phyloP scores from a whole-genome alignment of 2,113 vertebrate species.

The Corapipo altera region DNA sequence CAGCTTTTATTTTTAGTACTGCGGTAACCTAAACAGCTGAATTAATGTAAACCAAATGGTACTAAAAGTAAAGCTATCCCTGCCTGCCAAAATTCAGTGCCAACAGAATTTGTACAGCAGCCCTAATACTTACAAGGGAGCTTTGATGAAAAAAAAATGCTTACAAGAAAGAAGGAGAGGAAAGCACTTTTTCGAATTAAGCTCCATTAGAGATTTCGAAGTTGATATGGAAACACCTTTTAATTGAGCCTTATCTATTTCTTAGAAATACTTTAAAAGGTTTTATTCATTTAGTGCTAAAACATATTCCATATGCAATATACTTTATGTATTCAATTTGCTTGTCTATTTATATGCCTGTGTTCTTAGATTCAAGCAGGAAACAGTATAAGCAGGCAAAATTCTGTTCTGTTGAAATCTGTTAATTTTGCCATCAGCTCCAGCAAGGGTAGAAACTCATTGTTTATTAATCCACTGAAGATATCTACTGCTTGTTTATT shows the following conservation, averaged over 20 bases:
- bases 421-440: not conserved
- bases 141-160: not conserved
- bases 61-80: not conserved
- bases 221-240: not conserved
- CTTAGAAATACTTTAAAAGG: not conserved
- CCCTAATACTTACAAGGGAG: not conserved
- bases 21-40: slow-evolving; percentile 2
- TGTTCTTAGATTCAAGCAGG: not conserved
- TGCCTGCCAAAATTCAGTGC: not conserved
- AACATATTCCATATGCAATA: not conserved
- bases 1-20: not conserved
- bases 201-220: not conserved
- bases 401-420: not conserved
- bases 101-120: not conserved
- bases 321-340: not conserved
- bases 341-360: not conserved
- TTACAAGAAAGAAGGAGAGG: not conserved
- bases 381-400: fast-evolving
- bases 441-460: not conserved
- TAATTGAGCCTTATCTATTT: not conserved
- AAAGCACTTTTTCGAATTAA: not conserved
- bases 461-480: not conserved
- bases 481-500: not conserved
- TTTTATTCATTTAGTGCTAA: not conserved
- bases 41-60: slow-evolving; percentile 36